These are phyloP conservation scores for Anas platyrhynchos DNA, from an alignment of 2,113 vertebrate species.

Conservation along the genomic window DNA sequence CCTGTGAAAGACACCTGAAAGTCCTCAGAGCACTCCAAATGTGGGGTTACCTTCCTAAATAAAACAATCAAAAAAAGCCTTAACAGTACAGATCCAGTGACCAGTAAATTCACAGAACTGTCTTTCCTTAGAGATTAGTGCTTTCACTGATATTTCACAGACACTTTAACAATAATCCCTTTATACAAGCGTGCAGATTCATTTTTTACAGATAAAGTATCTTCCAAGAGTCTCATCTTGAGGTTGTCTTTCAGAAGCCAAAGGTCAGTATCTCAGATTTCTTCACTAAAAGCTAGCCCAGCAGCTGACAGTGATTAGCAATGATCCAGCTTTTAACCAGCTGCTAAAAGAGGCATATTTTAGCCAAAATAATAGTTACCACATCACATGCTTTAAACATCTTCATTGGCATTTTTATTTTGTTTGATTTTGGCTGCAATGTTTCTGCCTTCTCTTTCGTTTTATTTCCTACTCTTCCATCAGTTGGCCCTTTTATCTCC, in stretches of 20 bases:
- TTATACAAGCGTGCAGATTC: neutral
- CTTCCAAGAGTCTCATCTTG: neutral
- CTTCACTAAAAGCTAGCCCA: neutral
- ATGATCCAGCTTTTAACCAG: neutral
- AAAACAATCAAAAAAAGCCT: neutral
- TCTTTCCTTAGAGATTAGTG: neutral
- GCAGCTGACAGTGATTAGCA: neutral
- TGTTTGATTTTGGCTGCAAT: neutral
- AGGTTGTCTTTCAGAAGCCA: neutral
- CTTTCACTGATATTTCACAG: neutral
- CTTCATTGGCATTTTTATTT: neutral
- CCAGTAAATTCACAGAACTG: neutral
- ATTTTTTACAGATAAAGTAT: neutral
- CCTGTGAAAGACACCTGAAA: neutral
- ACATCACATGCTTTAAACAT: neutral
- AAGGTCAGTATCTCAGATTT: neutral
- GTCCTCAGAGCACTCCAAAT: neutral
- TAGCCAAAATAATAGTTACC: neutral
- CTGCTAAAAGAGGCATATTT: neutral
- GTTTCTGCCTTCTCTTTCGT: neutral
- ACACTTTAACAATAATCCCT: neutral
- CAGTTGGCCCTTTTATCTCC: conserved; percentile 6
- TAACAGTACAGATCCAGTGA: neutral
- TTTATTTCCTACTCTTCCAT: neutral
- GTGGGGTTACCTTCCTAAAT: neutral